Evolutionary conservation across 2,113 vertebrate genomes (phyloP).

Genomic region (Syrmaticus mikado): DNA sequence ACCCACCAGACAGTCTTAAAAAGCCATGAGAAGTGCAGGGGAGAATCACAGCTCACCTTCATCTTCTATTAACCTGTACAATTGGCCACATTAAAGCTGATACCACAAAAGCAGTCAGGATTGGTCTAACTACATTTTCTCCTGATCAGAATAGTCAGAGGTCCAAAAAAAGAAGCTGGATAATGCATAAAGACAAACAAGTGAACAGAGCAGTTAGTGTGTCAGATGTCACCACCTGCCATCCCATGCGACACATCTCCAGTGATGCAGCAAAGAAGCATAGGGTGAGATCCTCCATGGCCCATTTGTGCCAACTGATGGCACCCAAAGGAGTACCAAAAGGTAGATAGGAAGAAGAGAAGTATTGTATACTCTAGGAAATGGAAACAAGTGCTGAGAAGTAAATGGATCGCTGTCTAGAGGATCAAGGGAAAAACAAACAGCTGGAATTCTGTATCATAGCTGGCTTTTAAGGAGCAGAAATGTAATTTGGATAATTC

Average conservation of each 20-base stretch:
- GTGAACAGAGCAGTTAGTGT: neutral
- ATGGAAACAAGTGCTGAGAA: neutral
- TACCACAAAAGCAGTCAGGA: neutral
- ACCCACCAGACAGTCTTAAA: neutral
- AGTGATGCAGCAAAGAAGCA: neutral
- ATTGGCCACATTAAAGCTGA: neutral
- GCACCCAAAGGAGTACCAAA: neutral
- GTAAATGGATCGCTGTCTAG: neutral
- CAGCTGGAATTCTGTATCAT: neutral
- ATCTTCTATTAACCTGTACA: neutral
- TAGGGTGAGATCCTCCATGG: neutral
- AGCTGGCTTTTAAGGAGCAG: neutral
- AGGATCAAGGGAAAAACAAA: neutral
- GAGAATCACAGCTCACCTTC: neutral
- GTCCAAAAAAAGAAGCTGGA: neutral
- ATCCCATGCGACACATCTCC: neutral
- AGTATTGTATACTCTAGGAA: neutral
- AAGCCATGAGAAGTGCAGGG: neutral
- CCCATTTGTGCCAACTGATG: neutral
- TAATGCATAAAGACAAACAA: neutral
- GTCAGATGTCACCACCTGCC: neutral
- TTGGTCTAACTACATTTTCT: neutral
- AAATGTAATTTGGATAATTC: neutral
- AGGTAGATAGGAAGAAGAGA: neutral
- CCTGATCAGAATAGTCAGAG: neutral